Conservation (phyloP, 2,888 invertebrate genomes). For the Adelognathus sp. region DNA sequence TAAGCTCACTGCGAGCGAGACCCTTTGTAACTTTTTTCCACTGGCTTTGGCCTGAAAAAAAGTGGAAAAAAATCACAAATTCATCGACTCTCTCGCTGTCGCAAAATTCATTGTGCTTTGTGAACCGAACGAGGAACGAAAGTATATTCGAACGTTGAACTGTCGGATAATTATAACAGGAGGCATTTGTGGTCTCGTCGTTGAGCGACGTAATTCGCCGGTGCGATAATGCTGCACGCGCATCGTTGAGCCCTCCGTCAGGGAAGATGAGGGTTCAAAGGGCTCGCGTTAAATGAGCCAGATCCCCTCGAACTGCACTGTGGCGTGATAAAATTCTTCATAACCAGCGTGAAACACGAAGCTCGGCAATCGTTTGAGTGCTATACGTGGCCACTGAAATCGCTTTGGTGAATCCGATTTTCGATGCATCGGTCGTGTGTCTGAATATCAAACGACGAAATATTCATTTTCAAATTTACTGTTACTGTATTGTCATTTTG, state of each 20-base stretch:
- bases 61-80: background rate
- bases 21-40: slow-evolving; percentile 84
- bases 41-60: slow-evolving; percentile 83
- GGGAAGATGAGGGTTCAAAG: slow-evolving; percentile 3
- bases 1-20: slow-evolving; percentile 88
- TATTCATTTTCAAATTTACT: too few relatives aligned
- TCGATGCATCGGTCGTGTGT: too few relatives aligned
- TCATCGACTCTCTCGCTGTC: background rate
- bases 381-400: background rate
- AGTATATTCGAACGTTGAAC: background rate
- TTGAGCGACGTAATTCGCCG: background rate
- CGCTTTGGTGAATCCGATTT: background rate
- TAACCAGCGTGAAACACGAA: background rate
- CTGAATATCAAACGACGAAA: too few relatives aligned
- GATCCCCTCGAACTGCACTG: background rate
- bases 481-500: too few relatives aligned
- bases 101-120: background rate
- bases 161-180: background rate
- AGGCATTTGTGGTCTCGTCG: background rate
- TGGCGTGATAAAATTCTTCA: background rate
- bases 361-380: too few relatives aligned
- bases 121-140: background rate
- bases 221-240: background rate
- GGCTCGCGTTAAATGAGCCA: background rate
- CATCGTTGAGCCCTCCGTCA: background rate